Evolutionary conservation across 2,888 invertebrate species (phyloP).

Genomic region (Mongoloraphidia duomilia): DNA sequence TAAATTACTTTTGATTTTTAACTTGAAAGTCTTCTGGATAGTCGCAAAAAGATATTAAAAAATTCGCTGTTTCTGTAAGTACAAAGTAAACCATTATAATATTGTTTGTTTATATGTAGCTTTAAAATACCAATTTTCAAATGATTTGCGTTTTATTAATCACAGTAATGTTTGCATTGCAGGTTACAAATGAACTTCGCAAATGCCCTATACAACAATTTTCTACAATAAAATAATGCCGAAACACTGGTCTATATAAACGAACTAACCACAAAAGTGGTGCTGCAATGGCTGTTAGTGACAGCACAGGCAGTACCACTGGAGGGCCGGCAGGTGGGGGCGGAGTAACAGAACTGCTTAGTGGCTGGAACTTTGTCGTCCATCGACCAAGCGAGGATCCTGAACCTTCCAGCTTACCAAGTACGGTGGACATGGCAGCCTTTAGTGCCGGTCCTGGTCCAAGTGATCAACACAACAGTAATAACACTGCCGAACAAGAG

Average conservation of each 20-base stretch:
- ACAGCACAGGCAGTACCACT: conserved; percentile 16
- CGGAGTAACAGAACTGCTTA: conserved; percentile 27
- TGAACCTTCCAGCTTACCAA: conserved; percentile 45
- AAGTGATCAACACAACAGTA: conserved; percentile 19
- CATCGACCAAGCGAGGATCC: conserved; percentile 44
- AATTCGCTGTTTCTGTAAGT: no score
- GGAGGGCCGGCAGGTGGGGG: conserved; percentile 10
- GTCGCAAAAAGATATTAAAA: no score
- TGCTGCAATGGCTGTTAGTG: conserved; percentile 27
- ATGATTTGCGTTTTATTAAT: no score
- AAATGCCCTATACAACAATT: conserved; percentile 38
- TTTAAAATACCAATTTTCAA: no score
- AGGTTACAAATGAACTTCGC: conserved; percentile 25
- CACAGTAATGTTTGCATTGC: no score
- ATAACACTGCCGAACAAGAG: conserved; percentile 23
- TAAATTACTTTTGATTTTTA: no score
- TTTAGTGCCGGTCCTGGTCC: conserved; percentile 36
- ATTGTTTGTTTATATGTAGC: no score
- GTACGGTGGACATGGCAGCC: conserved; percentile 51
- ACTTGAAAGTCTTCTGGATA: no score
- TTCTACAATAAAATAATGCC: conserved; percentile 15
- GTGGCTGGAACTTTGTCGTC: conserved; percentile 40
- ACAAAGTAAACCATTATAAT: no score
- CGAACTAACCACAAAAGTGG: no score
- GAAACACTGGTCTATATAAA: no score